Percentiles rank a stretch among this genome's conserved stretches.
phyloP scores from a whole-genome alignment of 2,888 invertebrate genomes.

The Nomada fucata region DNA sequence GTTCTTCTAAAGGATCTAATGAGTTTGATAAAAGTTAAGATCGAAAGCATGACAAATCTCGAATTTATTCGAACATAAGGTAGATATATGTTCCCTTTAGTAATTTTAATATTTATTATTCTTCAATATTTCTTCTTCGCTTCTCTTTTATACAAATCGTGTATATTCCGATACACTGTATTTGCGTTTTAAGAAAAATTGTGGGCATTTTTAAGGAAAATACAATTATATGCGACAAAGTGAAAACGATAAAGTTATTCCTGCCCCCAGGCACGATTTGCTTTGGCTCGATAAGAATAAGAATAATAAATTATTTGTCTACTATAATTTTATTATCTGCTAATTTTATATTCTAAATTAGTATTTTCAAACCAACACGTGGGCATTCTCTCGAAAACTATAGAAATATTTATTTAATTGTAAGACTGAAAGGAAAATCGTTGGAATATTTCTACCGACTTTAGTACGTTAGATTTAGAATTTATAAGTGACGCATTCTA shows the following conservation, averaged over 20 bases:
- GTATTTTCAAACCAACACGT: neutral
- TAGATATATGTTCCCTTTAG: too few species aligned
- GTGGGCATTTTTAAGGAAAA: conserved; percentile 13
- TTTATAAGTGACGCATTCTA: neutral
- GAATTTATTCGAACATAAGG: too few species aligned
- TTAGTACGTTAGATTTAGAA: neutral
- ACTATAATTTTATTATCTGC: neutral
- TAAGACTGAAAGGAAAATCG: neutral
- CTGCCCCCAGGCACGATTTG: neutral
- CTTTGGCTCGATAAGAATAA: neutral
- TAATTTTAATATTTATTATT: neutral
- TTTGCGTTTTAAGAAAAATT: neutral
- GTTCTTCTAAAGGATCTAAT: neutral
- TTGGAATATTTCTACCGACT: neutral
- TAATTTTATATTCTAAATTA: conserved; percentile 9
- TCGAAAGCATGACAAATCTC: neutral
- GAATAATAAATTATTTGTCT: neutral
- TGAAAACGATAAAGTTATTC: neutral
- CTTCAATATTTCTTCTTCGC: neutral
- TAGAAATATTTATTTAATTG: neutral
- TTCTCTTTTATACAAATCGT: neutral
- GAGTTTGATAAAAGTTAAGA: neutral
- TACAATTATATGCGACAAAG: neutral
- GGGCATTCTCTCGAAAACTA: conserved; percentile 13
- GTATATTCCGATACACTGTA: neutral